Evolutionary conservation across 1,140 invertebrate species (phyloP).

Genomic region (Conus ventricosus): DNA sequence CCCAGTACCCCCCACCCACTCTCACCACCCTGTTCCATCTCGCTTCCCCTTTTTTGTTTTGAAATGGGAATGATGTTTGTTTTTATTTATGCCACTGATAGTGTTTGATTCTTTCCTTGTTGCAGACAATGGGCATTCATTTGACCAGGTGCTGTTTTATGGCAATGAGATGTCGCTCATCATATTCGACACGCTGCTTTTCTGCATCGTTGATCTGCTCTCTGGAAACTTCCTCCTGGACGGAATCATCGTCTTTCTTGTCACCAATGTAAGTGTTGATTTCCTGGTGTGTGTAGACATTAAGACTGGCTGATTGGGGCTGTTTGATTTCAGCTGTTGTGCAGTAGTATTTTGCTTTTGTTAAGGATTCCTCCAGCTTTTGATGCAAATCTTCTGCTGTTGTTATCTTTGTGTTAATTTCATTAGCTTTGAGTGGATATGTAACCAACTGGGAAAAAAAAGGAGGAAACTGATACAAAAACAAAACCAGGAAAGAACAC

Average conservation of each 20-base stretch:
- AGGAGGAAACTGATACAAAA: too few relatives aligned
- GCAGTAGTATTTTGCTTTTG: background rate
- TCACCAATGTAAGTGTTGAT: slow-evolving; percentile 58
- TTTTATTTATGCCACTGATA: background rate
- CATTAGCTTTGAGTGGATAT: too few relatives aligned
- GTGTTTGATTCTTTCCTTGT: slow-evolving; percentile 39
- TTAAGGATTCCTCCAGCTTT: background rate
- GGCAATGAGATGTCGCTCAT: slow-evolving; percentile 85
- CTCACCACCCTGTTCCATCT: too few relatives aligned
- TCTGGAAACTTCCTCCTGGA: slow-evolving; percentile 80
- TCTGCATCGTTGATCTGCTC: slow-evolving; percentile 81
- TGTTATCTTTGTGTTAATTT: too few relatives aligned
- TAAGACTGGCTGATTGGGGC: too few relatives aligned
- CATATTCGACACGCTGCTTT: slow-evolving; percentile 85
- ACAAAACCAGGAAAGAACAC: too few relatives aligned
- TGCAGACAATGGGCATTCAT: slow-evolving; percentile 83
- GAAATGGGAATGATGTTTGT: too few relatives aligned
- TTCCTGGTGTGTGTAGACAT: background rate
- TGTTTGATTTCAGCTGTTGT: background rate
- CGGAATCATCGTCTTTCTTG: slow-evolving; percentile 79
- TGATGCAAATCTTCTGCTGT: too few relatives aligned
- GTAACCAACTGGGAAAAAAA: too few relatives aligned
- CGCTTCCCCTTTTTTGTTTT: too few relatives aligned
- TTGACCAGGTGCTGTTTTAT: slow-evolving; percentile 83
- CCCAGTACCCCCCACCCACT: too few relatives aligned